Base-by-base conservation (phyloP, 2,797 vertebrate genomes). In the Myiotriccus ornatus region DNA sequence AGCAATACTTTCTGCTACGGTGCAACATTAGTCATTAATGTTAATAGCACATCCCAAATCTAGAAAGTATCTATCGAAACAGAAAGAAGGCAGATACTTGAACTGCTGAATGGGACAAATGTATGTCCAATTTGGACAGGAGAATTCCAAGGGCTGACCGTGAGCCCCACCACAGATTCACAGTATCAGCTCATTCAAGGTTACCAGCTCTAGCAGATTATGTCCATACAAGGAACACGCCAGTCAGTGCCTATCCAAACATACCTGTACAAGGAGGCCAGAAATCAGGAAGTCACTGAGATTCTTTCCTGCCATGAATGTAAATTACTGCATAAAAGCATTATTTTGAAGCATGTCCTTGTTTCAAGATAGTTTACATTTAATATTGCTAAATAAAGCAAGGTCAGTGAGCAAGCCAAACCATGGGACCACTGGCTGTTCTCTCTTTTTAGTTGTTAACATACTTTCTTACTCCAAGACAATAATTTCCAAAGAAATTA, bases 1-100 rank as follows among this genome's bases (percentile, higher is more conserved):
- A 67, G 5, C 24, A 79, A 65, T 16, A 27, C 14, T 39, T 79
- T 68, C 39, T 57, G 39, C 16, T 35, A 56, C 0, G 0, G 52
- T 57, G 20, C 23, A 68, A 23, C 10, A 5, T 22, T 20, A 55
- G 25, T 37, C 39, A 62, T 43, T 56, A 50, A n/a, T 77, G 6
- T 39, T 55, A 73, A 78, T 11, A 85, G 25, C 23, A 23, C 63
- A 35, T 68, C n/a, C 23, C 10, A 68, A 89, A 56, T 57, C 24
- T 56, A 64, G 27, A 74, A 34, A 39, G 9, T 47, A 39, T 62
- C 37, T 67, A 21, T 20, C 9, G 32, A 70, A 87, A 37, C 6
- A 39, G 43, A 41, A 84, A 65, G 22, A 34, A 89, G 71, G 23
- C 10, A 75, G 24, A 41, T 39, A 52, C 59, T 89, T 17, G 50